Percentiles rank a stretch among this genome's conserved stretches.
phyloP scores from a whole-genome alignment of 2,113 vertebrate species.

The Crypturellus undulatus region DNA sequence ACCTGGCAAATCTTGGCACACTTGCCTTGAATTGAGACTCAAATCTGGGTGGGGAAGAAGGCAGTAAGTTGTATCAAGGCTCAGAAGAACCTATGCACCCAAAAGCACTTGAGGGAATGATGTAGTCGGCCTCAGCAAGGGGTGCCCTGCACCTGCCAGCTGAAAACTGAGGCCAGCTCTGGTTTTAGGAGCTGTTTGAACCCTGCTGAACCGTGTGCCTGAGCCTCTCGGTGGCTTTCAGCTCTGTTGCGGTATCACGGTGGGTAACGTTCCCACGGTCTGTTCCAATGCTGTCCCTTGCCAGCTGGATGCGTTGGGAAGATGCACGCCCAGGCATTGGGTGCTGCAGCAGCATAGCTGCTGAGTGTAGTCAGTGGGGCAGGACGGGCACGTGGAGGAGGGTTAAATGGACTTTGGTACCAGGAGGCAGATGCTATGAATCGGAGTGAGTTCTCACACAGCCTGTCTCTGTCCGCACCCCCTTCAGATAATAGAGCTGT shows the following conservation, averaged over 20 bases:
- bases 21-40: background rate
- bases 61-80: fast-evolving
- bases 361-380: background rate
- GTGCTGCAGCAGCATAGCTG: background rate
- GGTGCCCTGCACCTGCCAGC: background rate
- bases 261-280: background rate
- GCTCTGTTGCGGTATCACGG: background rate
- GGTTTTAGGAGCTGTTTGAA: background rate
- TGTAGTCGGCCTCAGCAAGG: fast-evolving
- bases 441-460: background rate
- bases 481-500: background rate
- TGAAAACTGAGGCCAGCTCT: background rate
- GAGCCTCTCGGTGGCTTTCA: background rate
- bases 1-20: background rate
- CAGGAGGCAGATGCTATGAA: fast-evolving
- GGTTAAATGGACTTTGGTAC: background rate
- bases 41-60: background rate
- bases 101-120: background rate
- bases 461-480: background rate
- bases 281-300: background rate
- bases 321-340: background rate
- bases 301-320: background rate
- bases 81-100: background rate
- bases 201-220: fast-evolving
- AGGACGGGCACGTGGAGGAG: background rate